Conservation (phyloP, 2,113 vertebrate genomes). For the Gopherus evgoodei region DNA sequence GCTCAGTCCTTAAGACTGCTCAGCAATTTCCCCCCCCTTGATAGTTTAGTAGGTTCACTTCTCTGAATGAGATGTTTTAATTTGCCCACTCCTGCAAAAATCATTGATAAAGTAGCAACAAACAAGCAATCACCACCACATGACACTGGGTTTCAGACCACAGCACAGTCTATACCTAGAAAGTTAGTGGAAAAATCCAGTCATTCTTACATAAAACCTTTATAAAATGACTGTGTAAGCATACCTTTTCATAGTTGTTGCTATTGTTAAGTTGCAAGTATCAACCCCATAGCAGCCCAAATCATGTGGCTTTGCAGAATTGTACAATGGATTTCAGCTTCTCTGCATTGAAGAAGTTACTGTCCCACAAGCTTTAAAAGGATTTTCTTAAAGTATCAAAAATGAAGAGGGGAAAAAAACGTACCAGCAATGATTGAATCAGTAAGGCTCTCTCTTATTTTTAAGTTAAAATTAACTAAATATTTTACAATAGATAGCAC, state of each 20-base stretch:
- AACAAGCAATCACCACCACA: background rate
- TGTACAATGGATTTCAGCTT: background rate
- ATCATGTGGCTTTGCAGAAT: conserved; percentile 1
- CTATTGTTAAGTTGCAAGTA: conserved; percentile 15
- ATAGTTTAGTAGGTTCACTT: background rate
- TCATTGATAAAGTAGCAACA: background rate
- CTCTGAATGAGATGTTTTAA: background rate
- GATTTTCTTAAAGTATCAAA: background rate
- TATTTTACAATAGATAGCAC: conserved; percentile 14
- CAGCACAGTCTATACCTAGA: background rate
- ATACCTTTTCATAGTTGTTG: conserved; percentile 22
- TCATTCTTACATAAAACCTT: background rate
- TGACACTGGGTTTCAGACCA: background rate
- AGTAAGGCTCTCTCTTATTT: background rate
- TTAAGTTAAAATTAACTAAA: background rate
- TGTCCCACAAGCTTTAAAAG: background rate
- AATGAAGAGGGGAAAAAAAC: background rate
- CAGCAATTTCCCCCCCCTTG: background rate
- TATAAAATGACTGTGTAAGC: background rate
- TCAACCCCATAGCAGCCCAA: background rate
- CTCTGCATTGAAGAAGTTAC: conserved; percentile 20
- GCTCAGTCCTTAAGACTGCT: background rate
- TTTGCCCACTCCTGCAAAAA: background rate
- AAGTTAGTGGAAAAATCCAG: background rate
- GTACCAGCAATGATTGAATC: background rate